Evolutionary conservation across 2,797 vertebrate species (phyloP), one percentile per base, ranked within the genome.

Genomic region (Holocentrus rufus): DNA sequence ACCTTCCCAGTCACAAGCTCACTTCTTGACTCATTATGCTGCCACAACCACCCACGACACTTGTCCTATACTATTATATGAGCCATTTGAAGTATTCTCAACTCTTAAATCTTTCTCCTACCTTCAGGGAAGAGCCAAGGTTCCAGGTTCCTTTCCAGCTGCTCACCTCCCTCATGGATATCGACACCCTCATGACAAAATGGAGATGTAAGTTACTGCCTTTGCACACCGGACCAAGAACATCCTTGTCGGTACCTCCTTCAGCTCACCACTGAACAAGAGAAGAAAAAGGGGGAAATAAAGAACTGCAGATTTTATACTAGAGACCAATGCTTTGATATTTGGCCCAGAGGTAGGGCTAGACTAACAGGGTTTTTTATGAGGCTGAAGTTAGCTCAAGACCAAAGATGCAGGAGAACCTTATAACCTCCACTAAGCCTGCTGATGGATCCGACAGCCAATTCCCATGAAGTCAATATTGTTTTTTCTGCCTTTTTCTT

Each of bases 111-210:
- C 63, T 20, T 27, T 22, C 4, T 52, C 46, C 52, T 52, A 58
- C 44, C 69, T 68, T 66, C 14, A 99, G 98, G 84, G 97, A 99
- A 59, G 98, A 99, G 80, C 98, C 98, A 14, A 93, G 98, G 55
- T 99, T 99, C 89, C 98, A 99, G 89, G 95, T 99, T 64, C 98
- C 98, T 1, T 99, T 99, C 90, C 98, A 99, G 90, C 91, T 99
- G 79, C 93, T 99, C 69, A 97, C 94, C 5, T 97, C 89, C 54
- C 95, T 99, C 22, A 99, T 98, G 97, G 97, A 99, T 58, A 94
- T 98, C 0, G 98, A 99, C 82, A 95, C 92, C 1, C 95, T 98
- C 65, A 97, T 99, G 96, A 98, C 98, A 58, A 99, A 98, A 87
- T 99, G 97, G 97, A 96, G 98, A 95, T 98, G 98, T 99, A 90